phyloP scores from a whole-genome alignment of 2,797 vertebrate genomes.

The Austrolebias charrua region DNA sequence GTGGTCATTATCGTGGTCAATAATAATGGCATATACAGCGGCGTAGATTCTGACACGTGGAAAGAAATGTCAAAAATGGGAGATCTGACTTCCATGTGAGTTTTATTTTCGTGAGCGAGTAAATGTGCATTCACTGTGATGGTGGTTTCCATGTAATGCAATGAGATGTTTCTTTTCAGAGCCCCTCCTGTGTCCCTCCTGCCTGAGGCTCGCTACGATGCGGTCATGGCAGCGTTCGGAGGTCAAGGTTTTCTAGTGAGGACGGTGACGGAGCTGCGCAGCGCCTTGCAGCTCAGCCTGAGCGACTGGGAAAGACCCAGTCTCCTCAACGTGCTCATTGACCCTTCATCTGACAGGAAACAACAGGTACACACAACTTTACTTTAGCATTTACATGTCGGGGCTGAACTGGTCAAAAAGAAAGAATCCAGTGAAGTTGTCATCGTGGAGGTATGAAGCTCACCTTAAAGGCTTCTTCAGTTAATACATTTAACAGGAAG shows the following conservation, averaged over 20 bases:
- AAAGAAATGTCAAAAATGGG: constrained; percentile 82
- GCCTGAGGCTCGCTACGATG: constrained; percentile 90
- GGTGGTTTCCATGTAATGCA: not conserved
- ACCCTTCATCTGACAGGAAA: constrained; percentile 89
- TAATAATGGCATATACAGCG: constrained; percentile 97
- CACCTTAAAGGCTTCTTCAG: too few species aligned
- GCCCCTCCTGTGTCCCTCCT: constrained; percentile 88
- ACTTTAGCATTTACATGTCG: not conserved
- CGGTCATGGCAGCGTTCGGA: constrained; percentile 91
- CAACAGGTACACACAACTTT: constrained; percentile 81
- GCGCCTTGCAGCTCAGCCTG: constrained; percentile 83
- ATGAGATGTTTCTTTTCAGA: constrained; percentile 65
- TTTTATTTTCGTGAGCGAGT: not conserved
- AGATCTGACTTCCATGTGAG: constrained; percentile 85
- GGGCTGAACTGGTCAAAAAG: not conserved
- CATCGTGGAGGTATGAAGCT: too few species aligned
- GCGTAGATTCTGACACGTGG: constrained; percentile 87
- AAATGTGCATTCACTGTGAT: not conserved
- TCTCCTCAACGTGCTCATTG: constrained; percentile 92
- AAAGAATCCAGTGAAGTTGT: too few species aligned
- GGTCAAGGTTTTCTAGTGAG: constrained; percentile 90
- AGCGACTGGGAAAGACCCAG: constrained; percentile 82
- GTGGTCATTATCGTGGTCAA: constrained; percentile 93
- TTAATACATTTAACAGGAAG: too few species aligned
- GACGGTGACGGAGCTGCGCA: constrained; percentile 85